phyloP scores from a whole-genome alignment of 2,113 vertebrate species.

The Chlorocebus sabaeus region DNA sequence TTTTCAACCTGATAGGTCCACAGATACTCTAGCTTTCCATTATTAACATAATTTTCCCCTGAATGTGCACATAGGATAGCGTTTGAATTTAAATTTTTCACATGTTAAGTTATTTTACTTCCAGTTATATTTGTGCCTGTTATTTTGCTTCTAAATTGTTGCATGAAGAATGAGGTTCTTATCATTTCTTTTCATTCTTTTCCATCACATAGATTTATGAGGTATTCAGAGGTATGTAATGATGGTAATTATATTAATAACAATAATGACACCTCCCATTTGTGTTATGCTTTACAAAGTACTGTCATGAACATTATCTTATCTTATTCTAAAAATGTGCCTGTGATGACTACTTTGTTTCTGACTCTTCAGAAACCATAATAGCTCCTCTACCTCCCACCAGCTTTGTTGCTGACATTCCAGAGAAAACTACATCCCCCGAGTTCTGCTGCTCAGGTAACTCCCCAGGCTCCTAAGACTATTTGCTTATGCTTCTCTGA shows the following conservation, averaged over 20 bases:
- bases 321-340: constrained; percentile 14
- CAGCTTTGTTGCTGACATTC: background rate
- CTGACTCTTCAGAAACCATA: background rate
- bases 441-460: background rate
- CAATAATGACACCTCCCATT: background rate
- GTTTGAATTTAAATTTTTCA: background rate
- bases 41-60: background rate
- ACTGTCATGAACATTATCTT: background rate
- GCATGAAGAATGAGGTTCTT: background rate
- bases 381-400: background rate
- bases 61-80: background rate
- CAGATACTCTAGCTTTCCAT: background rate
- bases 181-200: constrained; percentile 9
- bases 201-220: background rate
- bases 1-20: background rate
- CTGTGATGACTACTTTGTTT: background rate
- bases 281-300: background rate
- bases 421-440: background rate
- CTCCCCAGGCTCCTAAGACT: background rate
- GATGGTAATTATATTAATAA: background rate
- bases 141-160: background rate
- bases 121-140: background rate
- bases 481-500: background rate
- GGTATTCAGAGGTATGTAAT: background rate
- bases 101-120: background rate